phyloP scores from a whole-genome alignment of 1,140 invertebrate species.

The Procambarus clarkii region DNA sequence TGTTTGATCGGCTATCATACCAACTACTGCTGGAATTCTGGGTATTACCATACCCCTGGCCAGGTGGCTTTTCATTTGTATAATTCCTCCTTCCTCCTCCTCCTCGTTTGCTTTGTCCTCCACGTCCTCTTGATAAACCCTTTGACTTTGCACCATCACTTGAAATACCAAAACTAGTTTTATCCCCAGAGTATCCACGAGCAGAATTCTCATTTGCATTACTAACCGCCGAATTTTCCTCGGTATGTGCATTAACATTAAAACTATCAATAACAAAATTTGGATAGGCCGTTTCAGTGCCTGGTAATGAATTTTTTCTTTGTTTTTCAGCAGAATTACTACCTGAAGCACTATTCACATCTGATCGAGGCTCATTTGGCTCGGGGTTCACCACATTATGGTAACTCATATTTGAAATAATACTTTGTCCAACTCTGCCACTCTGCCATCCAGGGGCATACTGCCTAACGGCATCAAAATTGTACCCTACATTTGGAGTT shows the following conservation, averaged over 20 bases:
- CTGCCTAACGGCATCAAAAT: background rate
- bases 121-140: slow-evolving; percentile 14
- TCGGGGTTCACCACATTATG: background rate
- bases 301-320: background rate
- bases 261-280: background rate
- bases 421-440: slow-evolving; percentile 14
- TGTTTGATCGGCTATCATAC: slow-evolving; percentile 26
- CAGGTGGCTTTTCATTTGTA: background rate
- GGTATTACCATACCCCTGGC: slow-evolving; percentile 8
- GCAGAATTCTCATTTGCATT: background rate
- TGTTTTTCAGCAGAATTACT: background rate
- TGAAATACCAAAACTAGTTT: background rate
- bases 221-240: background rate
- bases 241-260: background rate
- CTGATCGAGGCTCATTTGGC: background rate
- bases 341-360: background rate
- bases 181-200: background rate
- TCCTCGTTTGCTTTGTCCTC: slow-evolving; percentile 20
- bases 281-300: background rate
- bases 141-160: slow-evolving; percentile 6
- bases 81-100: slow-evolving; percentile 29
- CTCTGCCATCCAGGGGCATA: background rate
- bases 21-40: slow-evolving; percentile 4
- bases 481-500: background rate
- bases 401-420: background rate